Base-by-base conservation (phyloP, 2,888 invertebrate species). In the Eilema caniola region DNA sequence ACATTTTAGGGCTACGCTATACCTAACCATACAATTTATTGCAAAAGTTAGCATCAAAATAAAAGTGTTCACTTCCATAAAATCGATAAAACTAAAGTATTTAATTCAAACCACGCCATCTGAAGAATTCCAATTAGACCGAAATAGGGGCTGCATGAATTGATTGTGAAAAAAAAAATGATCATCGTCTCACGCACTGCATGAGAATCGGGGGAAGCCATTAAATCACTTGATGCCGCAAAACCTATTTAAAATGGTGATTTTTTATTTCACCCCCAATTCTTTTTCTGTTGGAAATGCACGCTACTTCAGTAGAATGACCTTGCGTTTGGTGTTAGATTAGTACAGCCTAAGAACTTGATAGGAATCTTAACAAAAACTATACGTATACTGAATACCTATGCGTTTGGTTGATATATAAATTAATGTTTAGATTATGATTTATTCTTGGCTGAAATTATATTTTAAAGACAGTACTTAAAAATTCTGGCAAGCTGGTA, bases 141-240 rank as follows among this genome's bases (percentile, higher is more conserved):
- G 76, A 76, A 76, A 74, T 73, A 69, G 76, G 82, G 78, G 81
- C 62, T 75, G 68, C 71, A 85, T 80, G 88, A 92, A 94, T 93
- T 94, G 93, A 94, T 94, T 94, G 92, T 93, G 91, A 91, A 90
- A 90, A 90, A 28, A 86, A 92, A 90, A 89, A 86, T 87, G 86
- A 89, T 87, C 90, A 89, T 91, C 91, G 93, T 88, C 84, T 79
- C 90, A 90, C 88, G 90, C 85, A 85, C 86, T 85, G 94, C 92
- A 93, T 94, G 85, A 85, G 88, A 92, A 93, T 89, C 80, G 87
- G 76, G 86, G 79, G 84, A 84, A 88, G 89, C 93, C 94, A 92
- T 94, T 94, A 94, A 94, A 95, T 94, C 95, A 92, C 92, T 92
- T 88, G 90, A 88, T 86, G 87, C 91, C 91, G 87, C 91, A 89